Conservation (phyloP, 2,888 invertebrate species). For the Erpobdella octoculata region DNA sequence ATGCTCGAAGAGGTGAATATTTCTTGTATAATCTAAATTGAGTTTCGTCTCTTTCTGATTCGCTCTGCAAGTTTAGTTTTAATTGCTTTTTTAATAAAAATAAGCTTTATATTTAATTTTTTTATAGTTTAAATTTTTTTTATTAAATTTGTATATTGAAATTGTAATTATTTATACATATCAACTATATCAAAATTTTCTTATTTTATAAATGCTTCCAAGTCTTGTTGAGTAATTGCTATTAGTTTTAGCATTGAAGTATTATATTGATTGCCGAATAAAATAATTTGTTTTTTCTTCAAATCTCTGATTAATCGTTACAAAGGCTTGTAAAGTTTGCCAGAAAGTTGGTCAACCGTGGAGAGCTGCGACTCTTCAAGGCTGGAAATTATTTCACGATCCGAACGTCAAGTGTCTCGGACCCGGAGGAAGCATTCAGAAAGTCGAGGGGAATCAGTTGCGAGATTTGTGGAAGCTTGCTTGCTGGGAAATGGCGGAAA, state of each 20-base stretch:
- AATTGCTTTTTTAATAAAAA: neutral
- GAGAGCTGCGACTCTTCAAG: slow-evolving; percentile 80
- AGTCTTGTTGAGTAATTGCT: no score
- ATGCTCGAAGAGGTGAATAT: slow-evolving; percentile 62
- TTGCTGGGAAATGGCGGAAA: slow-evolving; percentile 57
- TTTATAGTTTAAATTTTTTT: neutral
- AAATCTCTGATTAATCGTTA: slow-evolving; percentile 16
- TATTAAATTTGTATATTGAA: no score
- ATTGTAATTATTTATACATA: no score
- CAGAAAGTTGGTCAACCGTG: slow-evolving; percentile 80
- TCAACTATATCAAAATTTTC: no score
- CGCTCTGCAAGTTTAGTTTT: neutral
- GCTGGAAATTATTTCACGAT: slow-evolving; percentile 81
- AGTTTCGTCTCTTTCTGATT: neutral
- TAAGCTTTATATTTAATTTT: neutral
- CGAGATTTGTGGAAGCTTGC: slow-evolving; percentile 58
- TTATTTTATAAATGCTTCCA: no score
- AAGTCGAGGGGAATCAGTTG: slow-evolving; percentile 73
- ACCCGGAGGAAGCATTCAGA: slow-evolving; percentile 51
- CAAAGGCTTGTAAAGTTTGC: slow-evolving; percentile 69
- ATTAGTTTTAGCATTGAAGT: no score
- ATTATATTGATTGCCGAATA: no score
- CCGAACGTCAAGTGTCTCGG: slow-evolving; percentile 60
- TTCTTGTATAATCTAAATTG: neutral
- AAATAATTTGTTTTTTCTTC: no score